Conservation (phyloP, 1,140 invertebrate species). For the Papilio polyxenes region DNA sequence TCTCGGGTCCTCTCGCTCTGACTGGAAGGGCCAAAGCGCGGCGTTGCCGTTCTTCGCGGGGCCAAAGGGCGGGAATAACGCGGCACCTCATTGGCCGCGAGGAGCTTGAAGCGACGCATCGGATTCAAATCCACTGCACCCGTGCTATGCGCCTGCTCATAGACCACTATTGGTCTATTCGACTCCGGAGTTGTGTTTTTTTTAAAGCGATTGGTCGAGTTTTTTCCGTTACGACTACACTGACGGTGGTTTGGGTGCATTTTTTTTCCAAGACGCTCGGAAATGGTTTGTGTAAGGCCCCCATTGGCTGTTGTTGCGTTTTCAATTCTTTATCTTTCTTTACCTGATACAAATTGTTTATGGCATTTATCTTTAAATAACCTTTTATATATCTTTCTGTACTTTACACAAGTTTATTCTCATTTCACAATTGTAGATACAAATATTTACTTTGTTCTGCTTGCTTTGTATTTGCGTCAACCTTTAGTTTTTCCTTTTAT, state of each 20-base stretch:
- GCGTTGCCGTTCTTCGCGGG: constrained; percentile 17
- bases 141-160: constrained; percentile 49
- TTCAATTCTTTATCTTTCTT: constrained; percentile 28
- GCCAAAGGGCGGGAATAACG: constrained; percentile 44
- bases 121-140: constrained; percentile 46
- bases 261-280: constrained; percentile 23
- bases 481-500: neutral
- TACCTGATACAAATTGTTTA: constrained; percentile 33
- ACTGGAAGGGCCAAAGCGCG: constrained; percentile 25
- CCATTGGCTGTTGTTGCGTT: constrained; percentile 4
- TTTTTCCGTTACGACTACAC: constrained; percentile 36
- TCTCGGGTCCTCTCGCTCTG: constrained; percentile 26
- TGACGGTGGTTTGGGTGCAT: constrained; percentile 36
- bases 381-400: constrained; percentile 15
- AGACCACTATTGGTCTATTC: constrained; percentile 58
- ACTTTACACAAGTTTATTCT: constrained; percentile 13
- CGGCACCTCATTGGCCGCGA: constrained; percentile 49
- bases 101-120: constrained; percentile 13
- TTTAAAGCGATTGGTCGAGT: constrained; percentile 45
- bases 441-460: constrained; percentile 1
- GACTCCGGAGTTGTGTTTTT: constrained; percentile 36
- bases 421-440: neutral
- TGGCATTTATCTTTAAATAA: constrained; percentile 11
- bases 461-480: neutral
- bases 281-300: constrained; percentile 16